A percentile compares a stretch with the other conserved stretches of the same genome.
These are phyloP conservation scores for Xestia sexstrigata DNA, from an alignment of 2,888 invertebrate species.

Conservation along the genomic window DNA sequence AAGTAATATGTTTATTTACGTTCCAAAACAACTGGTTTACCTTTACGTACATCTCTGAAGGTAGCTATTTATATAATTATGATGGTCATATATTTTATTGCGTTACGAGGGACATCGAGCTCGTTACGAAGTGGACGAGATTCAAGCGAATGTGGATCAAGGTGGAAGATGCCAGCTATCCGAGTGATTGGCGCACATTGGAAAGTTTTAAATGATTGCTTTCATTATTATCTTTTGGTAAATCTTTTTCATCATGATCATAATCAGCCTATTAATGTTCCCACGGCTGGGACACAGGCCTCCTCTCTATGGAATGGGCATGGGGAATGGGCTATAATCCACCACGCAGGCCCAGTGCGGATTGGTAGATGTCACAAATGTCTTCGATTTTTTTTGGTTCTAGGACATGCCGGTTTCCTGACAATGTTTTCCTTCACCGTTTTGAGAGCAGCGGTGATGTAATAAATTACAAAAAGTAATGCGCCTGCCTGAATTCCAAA, in stretches of 20 bases:
- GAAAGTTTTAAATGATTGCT: background rate
- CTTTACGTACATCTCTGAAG: slow-evolving; percentile 48
- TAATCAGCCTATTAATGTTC: no score
- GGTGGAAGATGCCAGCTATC: slow-evolving; percentile 47
- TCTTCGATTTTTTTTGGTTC: no score
- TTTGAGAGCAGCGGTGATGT: no score
- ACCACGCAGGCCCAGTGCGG: no score
- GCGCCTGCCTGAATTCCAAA: no score
- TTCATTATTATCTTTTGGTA: background rate
- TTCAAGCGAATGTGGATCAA: slow-evolving; percentile 52
- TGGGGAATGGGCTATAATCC: no score
- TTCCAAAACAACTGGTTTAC: slow-evolving; percentile 42
- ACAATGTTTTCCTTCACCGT: no score
- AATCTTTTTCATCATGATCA: background rate
- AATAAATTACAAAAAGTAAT: no score
- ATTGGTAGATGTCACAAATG: no score
- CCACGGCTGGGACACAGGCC: no score
- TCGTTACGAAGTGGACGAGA: slow-evolving; percentile 13
- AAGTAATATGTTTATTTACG: slow-evolving; percentile 7
- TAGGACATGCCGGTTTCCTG: no score
- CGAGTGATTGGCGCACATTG: slow-evolving; percentile 9
- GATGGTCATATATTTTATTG: slow-evolving; percentile 36
- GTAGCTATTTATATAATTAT: background rate
- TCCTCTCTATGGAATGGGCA: no score
- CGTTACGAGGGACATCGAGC: slow-evolving; percentile 40